Base-by-base conservation (phyloP, 2,113 vertebrate species). In the Sceloporus tristichus region DNA sequence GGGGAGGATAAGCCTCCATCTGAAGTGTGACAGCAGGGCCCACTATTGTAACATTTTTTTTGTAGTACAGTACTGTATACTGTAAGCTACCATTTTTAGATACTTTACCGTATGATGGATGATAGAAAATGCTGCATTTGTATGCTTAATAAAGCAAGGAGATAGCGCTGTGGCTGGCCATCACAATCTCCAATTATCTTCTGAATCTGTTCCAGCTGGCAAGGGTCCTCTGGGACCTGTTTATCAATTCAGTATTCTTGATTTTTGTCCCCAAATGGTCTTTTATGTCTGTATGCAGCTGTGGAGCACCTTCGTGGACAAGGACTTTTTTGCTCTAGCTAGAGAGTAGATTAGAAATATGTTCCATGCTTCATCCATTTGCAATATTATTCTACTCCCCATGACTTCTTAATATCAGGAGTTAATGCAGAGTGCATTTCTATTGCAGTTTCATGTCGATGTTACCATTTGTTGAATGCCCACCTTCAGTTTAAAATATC, bases 181-280 rank as follows among this genome's bases (percentile, higher is more conserved):
- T n/a, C n/a, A 40, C n/a, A 54, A 68, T 25, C 80, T 68, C 82
- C 21, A 84, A 73, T 21, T 27, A 84, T 71, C 65, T 83, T 68
- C 66, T 54, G 66, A 83, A 59, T 70, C 11, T 38, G 9, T 59
- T 75, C 83, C 83, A 75, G 71, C 71, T 85, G 83, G 71, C n/a
- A 59, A 1, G 10, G 23, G 54, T 85, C 70, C 27, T 59, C 38
- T 75, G 83, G 83, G 27, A 75, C 75, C 16, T 18, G 53, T 38
- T 40, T 85, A 21, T 34, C 83, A 74, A 59, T 14, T 75, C 53
- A 85, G 27, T 11, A 59, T n/a, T 85, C 5, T 85, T 62, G 13
- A 75, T 71, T 75, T 54, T 14, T 75, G 54, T 85, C 83, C 71
- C 74, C 54, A 85, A 85, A 38, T 85, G n/a, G 21, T 53, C 70